Evolutionary conservation across 92 coral and sea anemone species (phyloP).

Genomic region (Porites rus): DNA sequence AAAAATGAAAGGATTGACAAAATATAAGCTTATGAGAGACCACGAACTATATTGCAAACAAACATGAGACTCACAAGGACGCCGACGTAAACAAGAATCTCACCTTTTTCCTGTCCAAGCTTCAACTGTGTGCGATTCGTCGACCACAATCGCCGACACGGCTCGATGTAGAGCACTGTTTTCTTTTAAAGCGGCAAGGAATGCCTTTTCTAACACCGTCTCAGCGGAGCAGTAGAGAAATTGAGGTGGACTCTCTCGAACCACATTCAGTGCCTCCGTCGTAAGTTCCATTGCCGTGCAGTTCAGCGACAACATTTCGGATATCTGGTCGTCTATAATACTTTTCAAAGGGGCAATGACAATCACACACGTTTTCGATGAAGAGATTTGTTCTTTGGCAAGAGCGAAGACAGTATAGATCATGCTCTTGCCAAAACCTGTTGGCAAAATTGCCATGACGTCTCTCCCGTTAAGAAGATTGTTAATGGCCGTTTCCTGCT

Average conservation of each 20-base stretch:
- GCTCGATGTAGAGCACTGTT: slow-evolving; percentile 11
- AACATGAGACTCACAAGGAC: slow-evolving; percentile 10
- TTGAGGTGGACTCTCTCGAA: slow-evolving; percentile 6
- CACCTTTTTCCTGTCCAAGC: slow-evolving; percentile 36
- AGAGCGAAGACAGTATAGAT: too few species aligned
- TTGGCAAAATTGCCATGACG: too few species aligned
- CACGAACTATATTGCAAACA: background rate
- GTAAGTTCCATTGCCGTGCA: too few species aligned
- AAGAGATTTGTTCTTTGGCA: too few species aligned
- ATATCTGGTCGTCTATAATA: too few species aligned
- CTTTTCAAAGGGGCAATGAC: slow-evolving; percentile 34
- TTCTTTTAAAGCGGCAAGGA: slow-evolving; percentile 4
- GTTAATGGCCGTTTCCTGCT: slow-evolving; percentile 11
- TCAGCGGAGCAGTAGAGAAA: background rate
- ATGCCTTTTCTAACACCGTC: background rate
- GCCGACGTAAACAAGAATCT: slow-evolving; percentile 12
- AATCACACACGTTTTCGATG: slow-evolving; percentile 21
- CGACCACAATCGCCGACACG: background rate
- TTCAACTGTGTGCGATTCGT: slow-evolving; percentile 23
- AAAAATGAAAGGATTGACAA: background rate
- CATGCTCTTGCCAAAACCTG: too few species aligned
- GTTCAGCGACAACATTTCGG: too few species aligned
- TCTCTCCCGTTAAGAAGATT: too few species aligned
- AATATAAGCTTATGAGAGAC: slow-evolving; percentile 7
- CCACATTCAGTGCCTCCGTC: background rate